Base-by-base conservation (phyloP, 2,113 vertebrate genomes). In the Aldabrachelys gigantea region DNA sequence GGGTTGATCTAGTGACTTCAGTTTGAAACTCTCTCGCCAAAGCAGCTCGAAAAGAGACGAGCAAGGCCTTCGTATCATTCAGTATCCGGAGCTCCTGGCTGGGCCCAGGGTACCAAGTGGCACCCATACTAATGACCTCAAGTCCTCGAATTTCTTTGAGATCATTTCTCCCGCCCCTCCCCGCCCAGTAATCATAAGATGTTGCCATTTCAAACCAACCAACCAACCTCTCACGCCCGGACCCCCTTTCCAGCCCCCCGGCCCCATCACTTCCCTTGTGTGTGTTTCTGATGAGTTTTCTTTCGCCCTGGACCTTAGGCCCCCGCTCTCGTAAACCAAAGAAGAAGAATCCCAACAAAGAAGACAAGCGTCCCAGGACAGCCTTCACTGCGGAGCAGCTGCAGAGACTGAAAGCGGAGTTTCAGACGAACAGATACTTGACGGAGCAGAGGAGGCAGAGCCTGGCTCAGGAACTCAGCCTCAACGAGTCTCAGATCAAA, bases 261-360 rank as follows among this genome's bases (percentile, higher is more conserved):
- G 8, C 56, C 72, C 75, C n/a, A 47, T 19, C 44, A 24, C 29
- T 19, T 53, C 41, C 31, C 76, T 31, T 22, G 49, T 44, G 75
- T 72, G 41, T 56, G 24, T 53, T 10, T n/a, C 22, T 79, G 22
- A 44, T 21, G 21, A 4, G 35, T 38, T 50, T 35, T n/a, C n/a
- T 47, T n/a, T 83, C 90, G 75, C 94, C 91, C 81, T 89, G 84
- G 94, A 44, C 95, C 72, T 14, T 98, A 99, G 99, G 99, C 98
- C 99, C 99, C 96, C 98, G 99, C 96, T 99, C 99, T 87, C 99
- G 99, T 56, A 99, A 99, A 99, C 99, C 99, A 99, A 99, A 99
- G 99, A 99, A 99, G 99, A 99, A 99, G 98, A 97, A 98, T 95
- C 97, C 98, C 94, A 99, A 98, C 98, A 99, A 99, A 97, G 99